Evolutionary conservation across 2,797 vertebrate genomes (phyloP).

Genomic region (Liparis tanakae): DNA sequence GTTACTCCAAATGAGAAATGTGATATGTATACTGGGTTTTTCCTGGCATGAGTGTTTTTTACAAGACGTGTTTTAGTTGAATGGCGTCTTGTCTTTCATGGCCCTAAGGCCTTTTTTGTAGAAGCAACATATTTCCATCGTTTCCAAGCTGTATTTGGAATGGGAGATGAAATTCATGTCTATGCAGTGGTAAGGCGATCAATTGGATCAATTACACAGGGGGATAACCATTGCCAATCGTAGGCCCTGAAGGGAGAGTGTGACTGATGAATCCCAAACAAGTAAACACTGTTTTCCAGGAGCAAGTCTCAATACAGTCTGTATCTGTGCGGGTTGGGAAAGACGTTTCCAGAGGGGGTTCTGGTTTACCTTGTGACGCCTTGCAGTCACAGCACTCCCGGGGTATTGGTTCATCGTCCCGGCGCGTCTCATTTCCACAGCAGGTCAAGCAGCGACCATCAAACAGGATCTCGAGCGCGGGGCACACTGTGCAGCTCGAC

Average conservation of each 20-base stretch:
- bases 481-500: slow-evolving; percentile 88
- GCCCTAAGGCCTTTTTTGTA: not conserved
- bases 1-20: slow-evolving; percentile 3
- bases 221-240: not conserved
- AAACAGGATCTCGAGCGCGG: slow-evolving; percentile 74
- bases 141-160: slow-evolving; percentile 13
- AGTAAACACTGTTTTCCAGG: not conserved
- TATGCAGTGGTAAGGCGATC: not conserved
- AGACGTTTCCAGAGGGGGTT: not conserved
- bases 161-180: not conserved
- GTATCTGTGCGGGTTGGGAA: not conserved
- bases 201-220: not conserved
- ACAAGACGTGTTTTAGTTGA: slow-evolving; percentile 4
- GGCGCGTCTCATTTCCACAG: slow-evolving; percentile 72
- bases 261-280: not conserved
- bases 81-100: slow-evolving; percentile 5
- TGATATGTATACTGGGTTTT: not conserved
- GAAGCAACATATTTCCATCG: not conserved
- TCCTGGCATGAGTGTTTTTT: not conserved
- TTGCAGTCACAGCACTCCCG: slow-evolving; percentile 90
- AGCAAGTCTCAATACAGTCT: not conserved
- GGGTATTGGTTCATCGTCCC: slow-evolving; percentile 31
- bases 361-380: slow-evolving; percentile 75
- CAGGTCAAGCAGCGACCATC: slow-evolving; percentile 89
- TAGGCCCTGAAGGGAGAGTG: slow-evolving; percentile 1